Conservation (phyloP, 2,888 invertebrate genomes). For the Sarcophaga rosellei region DNA sequence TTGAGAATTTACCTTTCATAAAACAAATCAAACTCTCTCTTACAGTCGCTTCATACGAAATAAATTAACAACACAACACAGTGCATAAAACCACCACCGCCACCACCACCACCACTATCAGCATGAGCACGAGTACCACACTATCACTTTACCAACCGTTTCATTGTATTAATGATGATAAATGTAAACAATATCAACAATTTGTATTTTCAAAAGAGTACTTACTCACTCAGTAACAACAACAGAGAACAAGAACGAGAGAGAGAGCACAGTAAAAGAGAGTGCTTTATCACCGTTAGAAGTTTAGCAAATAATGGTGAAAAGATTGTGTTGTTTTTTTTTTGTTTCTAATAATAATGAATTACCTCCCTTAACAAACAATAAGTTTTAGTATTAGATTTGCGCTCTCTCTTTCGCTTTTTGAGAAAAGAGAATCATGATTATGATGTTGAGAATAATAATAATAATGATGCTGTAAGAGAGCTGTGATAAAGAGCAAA, state of each 20-base stretch:
- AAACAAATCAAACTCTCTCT: neutral
- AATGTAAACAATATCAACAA: conserved; percentile 58
- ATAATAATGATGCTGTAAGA: conserved; percentile 13
- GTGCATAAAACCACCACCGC: neutral
- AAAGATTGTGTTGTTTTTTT: neutral
- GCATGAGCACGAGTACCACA: neutral
- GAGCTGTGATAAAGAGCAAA: conserved; percentile 58
- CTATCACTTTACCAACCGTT: neutral
- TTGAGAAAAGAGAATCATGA: conserved; percentile 36
- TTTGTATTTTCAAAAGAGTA: conserved; percentile 16
- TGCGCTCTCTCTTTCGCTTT: neutral
- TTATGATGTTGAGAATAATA: conserved; percentile 2
- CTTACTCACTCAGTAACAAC: neutral
- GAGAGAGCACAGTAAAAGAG: conserved; percentile 1
- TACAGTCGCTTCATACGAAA: neutral
- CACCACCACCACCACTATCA: neutral
- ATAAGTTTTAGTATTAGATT: conserved; percentile 36
- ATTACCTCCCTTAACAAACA: conserved; percentile 37
- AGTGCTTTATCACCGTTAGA: conserved; percentile 2
- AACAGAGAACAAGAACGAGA: neutral
- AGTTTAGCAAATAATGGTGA: neutral
- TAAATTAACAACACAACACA: too few relatives aligned
- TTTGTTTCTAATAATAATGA: neutral
- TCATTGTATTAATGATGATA: conserved; percentile 58
- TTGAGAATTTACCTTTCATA: too few relatives aligned